phyloP scores from a whole-genome alignment of 1,140 invertebrate species.

The Drosophila burlai region DNA sequence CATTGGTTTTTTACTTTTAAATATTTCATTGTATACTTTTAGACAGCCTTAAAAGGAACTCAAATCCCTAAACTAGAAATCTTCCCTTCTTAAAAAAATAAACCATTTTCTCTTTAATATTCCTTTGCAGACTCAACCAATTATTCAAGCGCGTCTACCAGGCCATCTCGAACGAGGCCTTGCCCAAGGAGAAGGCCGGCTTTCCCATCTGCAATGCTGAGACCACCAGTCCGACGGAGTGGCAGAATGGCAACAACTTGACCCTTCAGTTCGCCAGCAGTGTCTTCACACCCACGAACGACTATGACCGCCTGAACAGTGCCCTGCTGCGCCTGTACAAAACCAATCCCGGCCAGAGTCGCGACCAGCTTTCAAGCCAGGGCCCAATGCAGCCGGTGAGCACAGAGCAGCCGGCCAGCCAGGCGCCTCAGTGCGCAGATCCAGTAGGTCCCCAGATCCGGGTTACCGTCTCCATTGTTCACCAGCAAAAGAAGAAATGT shows the following conservation, averaged over 20 bases:
- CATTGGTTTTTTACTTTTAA: no score
- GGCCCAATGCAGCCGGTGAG: not conserved
- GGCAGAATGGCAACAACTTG: conserved; percentile 68
- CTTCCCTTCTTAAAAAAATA: not conserved
- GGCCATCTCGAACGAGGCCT: conserved; percentile 60
- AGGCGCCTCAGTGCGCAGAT: conserved; percentile 41
- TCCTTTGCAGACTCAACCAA: conserved; percentile 65
- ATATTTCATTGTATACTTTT: no score
- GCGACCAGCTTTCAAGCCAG: conserved; percentile 18
- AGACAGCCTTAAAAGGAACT: not conserved
- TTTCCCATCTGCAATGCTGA: conserved; percentile 78
- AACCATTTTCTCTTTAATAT: not conserved
- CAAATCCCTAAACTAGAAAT: not conserved
- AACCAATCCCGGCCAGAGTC: conserved; percentile 60
- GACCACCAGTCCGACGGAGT: conserved; percentile 53
- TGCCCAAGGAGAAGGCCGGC: conserved; percentile 63
- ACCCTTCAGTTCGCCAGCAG: conserved; percentile 71
- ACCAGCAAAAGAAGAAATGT: conserved; percentile 79
- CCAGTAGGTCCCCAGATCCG: conserved; percentile 72
- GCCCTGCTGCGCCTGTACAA: conserved; percentile 78
- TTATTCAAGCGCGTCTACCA: conserved; percentile 53
- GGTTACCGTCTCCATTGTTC: conserved; percentile 78
- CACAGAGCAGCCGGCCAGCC: conserved; percentile 18
- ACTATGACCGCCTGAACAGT: conserved; percentile 57
- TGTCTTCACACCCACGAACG: conserved; percentile 53